phyloP scores from a whole-genome alignment of 2,888 invertebrate genomes.

The Calephelis perditalis region DNA sequence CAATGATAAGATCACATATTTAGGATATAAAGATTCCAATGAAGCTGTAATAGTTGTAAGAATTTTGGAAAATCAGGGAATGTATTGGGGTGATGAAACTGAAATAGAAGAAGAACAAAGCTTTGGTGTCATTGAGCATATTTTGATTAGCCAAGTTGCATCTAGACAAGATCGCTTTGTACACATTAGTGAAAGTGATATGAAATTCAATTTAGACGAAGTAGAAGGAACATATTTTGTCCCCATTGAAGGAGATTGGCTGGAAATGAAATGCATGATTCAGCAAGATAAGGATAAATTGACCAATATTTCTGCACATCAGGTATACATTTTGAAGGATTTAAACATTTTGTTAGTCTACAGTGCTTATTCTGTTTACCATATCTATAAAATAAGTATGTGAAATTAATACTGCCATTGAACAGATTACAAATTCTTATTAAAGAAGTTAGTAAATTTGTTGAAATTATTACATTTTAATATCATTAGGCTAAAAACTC shows the following conservation, averaged over 20 bases:
- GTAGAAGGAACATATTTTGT: slow-evolving; percentile 81
- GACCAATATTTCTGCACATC: slow-evolving; percentile 60
- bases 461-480: no score
- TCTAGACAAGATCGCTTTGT: slow-evolving; percentile 51
- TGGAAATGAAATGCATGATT: slow-evolving; percentile 80
- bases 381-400: slow-evolving; percentile 23
- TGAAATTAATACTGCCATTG: background rate
- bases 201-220: slow-evolving; percentile 80
- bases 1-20: slow-evolving; percentile 77
- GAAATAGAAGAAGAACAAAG: slow-evolving; percentile 44
- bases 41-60: slow-evolving; percentile 73
- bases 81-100: slow-evolving; percentile 69
- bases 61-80: slow-evolving; percentile 74
- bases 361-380: no score
- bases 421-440: no score
- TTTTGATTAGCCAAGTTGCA: slow-evolving; percentile 53
- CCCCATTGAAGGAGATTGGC: slow-evolving; percentile 84
- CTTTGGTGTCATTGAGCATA: slow-evolving; percentile 53
- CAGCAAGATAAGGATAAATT: slow-evolving; percentile 78
- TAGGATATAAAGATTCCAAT: slow-evolving; percentile 67
- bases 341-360: no score
- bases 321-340: slow-evolving; percentile 35
- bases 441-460: no score
- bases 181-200: slow-evolving; percentile 70
- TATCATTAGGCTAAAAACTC: no score